Conservation (phyloP, 1,140 invertebrate species). For the Homalodisca vitripennis region DNA sequence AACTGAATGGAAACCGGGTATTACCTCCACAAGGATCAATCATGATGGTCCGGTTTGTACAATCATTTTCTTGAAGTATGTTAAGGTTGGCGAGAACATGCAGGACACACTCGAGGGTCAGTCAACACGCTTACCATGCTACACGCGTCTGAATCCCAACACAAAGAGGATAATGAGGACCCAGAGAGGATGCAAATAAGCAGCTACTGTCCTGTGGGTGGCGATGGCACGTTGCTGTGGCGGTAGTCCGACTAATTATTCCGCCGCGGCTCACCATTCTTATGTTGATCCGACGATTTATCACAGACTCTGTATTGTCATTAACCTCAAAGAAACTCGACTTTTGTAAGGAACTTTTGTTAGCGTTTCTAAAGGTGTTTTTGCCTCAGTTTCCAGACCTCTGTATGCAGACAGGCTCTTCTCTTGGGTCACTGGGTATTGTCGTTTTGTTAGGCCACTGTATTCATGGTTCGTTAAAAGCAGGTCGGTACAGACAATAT, state of each 20-base stretch:
- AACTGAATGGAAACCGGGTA: too few species aligned
- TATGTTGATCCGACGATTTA: slow-evolving; percentile 8
- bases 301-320: slow-evolving; percentile 13
- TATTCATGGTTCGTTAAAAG: slow-evolving; percentile 13
- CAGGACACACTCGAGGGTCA: too few species aligned
- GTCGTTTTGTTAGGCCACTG: not conserved
- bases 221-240: too few species aligned
- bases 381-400: not conserved
- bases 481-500: too few species aligned
- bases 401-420: too few species aligned
- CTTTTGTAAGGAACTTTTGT: slow-evolving; percentile 1
- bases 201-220: slow-evolving; percentile 16
- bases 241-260: too few species aligned
- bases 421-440: slow-evolving; percentile 3
- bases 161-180: slow-evolving; percentile 10
- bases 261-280: not conserved
- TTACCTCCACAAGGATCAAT: too few species aligned
- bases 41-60: too few species aligned
- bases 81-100: too few species aligned
- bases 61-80: too few species aligned
- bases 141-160: too few species aligned
- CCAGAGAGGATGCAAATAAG: slow-evolving; percentile 7
- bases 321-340: slow-evolving; percentile 12
- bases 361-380: slow-evolving; percentile 5
- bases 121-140: too few species aligned